phyloP scores from a whole-genome alignment of 2,113 vertebrate species.

The Heterochromis multidens region DNA sequence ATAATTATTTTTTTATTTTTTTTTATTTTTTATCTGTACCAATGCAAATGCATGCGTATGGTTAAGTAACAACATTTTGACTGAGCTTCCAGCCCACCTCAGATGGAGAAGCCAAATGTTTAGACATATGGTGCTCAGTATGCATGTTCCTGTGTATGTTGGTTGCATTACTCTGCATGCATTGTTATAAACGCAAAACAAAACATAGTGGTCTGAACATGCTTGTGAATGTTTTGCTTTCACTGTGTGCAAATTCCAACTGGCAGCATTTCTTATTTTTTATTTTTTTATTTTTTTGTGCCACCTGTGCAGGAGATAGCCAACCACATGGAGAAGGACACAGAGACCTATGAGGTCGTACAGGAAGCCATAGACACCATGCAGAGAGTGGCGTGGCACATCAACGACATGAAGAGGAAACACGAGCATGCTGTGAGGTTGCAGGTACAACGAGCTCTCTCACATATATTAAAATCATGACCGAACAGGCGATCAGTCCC shows the following conservation, averaged over 20 bases:
- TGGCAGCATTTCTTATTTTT: neutral
- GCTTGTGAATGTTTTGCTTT: neutral
- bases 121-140: slow-evolving; percentile 60
- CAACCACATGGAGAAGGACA: slow-evolving; percentile 95
- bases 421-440: slow-evolving; percentile 91
- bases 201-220: neutral
- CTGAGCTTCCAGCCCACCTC: neutral
- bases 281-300: neutral
- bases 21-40: neutral
- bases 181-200: neutral
- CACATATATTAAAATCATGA: neutral
- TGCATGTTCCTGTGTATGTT: slow-evolving; percentile 29
- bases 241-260: neutral
- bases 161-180: neutral
- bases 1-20: neutral
- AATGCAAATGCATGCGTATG: neutral
- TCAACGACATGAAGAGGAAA: slow-evolving; percentile 99
- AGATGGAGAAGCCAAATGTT: slow-evolving; percentile 54
- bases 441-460: slow-evolving; percentile 77
- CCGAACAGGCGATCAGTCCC: neutral
- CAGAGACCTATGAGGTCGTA: slow-evolving; percentile 92
- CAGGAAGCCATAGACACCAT: slow-evolving; percentile 97
- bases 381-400: slow-evolving; percentile 98
- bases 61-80: neutral
- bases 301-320: slow-evolving; percentile 86